A percentile compares a stretch with the other conserved stretches of the same genome.
Conservation (phyloP, 2,797 vertebrate species). For the Ceyx erithaca region DNA sequence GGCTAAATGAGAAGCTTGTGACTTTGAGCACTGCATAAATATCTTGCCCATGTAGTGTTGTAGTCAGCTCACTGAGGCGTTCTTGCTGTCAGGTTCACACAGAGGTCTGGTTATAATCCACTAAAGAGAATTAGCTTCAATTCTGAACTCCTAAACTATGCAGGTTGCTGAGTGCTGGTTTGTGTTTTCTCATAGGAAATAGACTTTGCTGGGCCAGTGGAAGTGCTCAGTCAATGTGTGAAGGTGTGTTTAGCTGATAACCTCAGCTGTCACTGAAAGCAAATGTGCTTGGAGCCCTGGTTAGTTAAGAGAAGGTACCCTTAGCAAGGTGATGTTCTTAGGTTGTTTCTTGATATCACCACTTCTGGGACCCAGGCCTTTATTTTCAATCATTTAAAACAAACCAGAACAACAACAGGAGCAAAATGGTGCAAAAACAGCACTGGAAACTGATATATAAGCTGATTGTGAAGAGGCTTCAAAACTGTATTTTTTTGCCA, state of each 20-base stretch:
- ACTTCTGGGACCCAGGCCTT: neutral
- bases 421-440: neutral
- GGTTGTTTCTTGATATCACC: neutral
- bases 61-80: neutral
- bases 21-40: slow-evolving; percentile 18
- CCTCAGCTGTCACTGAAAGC: neutral
- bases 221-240: neutral
- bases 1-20: neutral
- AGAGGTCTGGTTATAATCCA: neutral
- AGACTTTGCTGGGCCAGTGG: neutral
- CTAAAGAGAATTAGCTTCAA: neutral
- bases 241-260: neutral
- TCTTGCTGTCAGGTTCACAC: neutral
- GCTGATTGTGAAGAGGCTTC: neutral
- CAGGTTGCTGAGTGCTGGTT: neutral
- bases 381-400: neutral
- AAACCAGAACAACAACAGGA: neutral
- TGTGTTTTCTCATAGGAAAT: neutral
- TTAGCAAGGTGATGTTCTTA: neutral
- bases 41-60: neutral
- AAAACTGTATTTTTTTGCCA: neutral
- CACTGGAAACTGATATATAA: neutral
- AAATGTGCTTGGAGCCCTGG: neutral
- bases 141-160: neutral
- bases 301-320: neutral